Percentiles rank a stretch among this genome's conserved stretches.
These are phyloP conservation scores for Passer montanus DNA, from an alignment of 2,113 vertebrate genomes.

Conservation along the genomic window DNA sequence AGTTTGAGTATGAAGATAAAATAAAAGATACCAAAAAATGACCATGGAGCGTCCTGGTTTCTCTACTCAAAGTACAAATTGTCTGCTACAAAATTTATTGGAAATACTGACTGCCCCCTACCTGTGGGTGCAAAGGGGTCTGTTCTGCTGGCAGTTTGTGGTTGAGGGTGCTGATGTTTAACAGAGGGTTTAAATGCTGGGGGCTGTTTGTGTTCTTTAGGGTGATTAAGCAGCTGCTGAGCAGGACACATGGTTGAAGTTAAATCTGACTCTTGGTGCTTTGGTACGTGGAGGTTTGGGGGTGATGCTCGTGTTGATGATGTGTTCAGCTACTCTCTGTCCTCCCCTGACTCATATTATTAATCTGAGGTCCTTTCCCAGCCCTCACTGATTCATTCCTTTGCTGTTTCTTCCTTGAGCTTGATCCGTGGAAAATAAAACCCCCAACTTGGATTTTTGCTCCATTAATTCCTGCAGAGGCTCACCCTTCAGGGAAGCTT, in stretches of 20 bases:
- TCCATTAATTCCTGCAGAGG: rapidly evolving
- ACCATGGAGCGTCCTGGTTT: background rate
- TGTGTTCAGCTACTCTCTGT: background rate
- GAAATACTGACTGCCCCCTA: background rate
- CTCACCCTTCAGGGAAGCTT: background rate
- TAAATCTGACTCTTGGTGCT: background rate
- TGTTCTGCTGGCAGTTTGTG: background rate
- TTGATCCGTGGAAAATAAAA: background rate
- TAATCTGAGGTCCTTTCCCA: background rate
- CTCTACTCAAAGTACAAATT: background rate
- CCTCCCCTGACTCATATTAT: background rate
- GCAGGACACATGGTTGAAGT: background rate
- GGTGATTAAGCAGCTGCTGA: background rate
- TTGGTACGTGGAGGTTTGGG: background rate
- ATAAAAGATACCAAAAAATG: background rate
- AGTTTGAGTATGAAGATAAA: background rate
- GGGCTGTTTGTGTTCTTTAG: background rate
- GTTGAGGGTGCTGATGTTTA: background rate
- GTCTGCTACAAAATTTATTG: background rate
- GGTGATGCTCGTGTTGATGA: background rate
- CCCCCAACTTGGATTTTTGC: background rate
- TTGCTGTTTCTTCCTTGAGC: background rate
- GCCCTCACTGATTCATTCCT: background rate
- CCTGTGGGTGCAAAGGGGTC: background rate
- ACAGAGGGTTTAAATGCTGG: background rate